Evolutionary conservation across 2,888 invertebrate species (phyloP).

Genomic region (Crioceris asparagi): DNA sequence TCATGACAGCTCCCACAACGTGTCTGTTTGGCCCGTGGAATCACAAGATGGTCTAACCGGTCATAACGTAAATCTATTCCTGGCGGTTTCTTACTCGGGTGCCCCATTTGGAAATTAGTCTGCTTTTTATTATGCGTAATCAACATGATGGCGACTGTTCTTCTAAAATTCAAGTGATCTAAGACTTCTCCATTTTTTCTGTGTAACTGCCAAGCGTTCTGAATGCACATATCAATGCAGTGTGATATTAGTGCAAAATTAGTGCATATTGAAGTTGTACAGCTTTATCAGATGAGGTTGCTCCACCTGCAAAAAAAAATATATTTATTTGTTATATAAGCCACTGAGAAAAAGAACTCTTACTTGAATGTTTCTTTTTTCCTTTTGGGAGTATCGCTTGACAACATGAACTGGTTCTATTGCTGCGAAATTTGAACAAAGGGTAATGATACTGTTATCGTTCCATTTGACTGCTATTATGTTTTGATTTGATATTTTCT

Average conservation of each 20-base stretch:
- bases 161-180: conserved; percentile 20
- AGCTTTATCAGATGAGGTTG: conserved; percentile 18
- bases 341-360: no score
- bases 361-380: conserved; percentile 15
- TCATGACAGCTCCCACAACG: conserved; percentile 8
- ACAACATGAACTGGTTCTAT: conserved; percentile 8
- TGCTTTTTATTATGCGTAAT: conserved; percentile 10
- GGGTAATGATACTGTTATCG: conserved; percentile 17
- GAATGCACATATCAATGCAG: conserved; percentile 21
- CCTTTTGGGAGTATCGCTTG: conserved; percentile 11
- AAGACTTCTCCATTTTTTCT: conserved; percentile 14
- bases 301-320: conserved; percentile 6
- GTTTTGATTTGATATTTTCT: conserved; percentile 3
- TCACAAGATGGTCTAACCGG: conserved; percentile 6
- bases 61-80: conserved; percentile 3
- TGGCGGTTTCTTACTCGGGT: neutral
- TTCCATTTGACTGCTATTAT: conserved; percentile 12
- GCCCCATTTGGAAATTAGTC: conserved; percentile 4
- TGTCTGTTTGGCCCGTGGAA: conserved; percentile 8
- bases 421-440: conserved; percentile 11
- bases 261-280: conserved; percentile 23
- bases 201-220: conserved; percentile 25
- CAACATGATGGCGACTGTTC: conserved; percentile 14
- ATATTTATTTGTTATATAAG: no score
- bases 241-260: conserved; percentile 24